Conservation (phyloP, 2,888 invertebrate species). For the Andrena hattorfiana region DNA sequence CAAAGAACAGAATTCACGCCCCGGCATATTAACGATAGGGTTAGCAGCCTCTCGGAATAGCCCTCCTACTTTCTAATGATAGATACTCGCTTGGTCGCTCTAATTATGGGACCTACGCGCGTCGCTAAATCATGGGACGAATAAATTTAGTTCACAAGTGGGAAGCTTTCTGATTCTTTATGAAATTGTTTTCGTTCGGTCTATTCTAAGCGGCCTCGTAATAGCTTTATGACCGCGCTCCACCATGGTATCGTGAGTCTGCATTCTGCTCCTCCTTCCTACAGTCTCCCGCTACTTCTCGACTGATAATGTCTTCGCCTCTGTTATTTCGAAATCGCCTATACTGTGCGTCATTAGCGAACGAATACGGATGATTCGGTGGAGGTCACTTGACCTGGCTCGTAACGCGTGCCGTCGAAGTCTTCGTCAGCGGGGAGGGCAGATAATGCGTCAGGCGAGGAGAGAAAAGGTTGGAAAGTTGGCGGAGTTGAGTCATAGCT, state of each 20-base stretch:
- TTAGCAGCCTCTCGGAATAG: too few relatives aligned
- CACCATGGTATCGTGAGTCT: neutral
- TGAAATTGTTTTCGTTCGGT: neutral
- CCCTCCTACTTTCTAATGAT: too few relatives aligned
- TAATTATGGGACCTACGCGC: too few relatives aligned
- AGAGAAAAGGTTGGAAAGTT: conserved; percentile 33
- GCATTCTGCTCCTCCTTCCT: neutral
- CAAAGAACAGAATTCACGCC: too few relatives aligned
- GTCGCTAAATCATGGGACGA: too few relatives aligned
- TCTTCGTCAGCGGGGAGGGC: neutral
- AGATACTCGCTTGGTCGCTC: too few relatives aligned
- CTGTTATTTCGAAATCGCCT: conserved; percentile 43
- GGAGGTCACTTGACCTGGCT: conserved; percentile 26
- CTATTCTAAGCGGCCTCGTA: neutral
- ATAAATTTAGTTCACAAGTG: too few relatives aligned
- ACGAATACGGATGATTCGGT: conserved; percentile 47
- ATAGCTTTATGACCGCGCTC: neutral
- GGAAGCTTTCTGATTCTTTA: too few relatives aligned
- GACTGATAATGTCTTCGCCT: neutral
- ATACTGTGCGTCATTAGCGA: conserved; percentile 43
- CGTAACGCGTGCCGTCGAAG: conserved; percentile 11
- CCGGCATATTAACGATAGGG: too few relatives aligned
- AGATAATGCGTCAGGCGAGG: conserved; percentile 28
- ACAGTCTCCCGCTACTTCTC: neutral
- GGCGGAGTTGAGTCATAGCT: conserved; percentile 45